Percentiles rank a stretch among this genome's conserved stretches.
These are phyloP conservation scores for Oplegnathus fasciatus DNA, from an alignment of 2,113 vertebrate genomes.

Conservation along the genomic window DNA sequence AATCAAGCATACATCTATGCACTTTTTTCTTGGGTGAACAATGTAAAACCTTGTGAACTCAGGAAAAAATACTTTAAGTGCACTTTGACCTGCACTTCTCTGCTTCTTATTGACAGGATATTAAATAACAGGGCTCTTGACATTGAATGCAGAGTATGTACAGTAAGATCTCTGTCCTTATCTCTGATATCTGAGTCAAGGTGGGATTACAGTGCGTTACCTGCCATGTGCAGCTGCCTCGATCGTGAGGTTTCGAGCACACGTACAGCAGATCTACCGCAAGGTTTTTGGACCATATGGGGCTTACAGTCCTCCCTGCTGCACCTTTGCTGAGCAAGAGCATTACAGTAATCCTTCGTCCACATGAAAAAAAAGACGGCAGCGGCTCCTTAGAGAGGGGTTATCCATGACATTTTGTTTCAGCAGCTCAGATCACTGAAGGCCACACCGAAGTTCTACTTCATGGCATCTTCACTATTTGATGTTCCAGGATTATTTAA, in stretches of 20 bases:
- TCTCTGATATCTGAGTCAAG: constrained; percentile 12
- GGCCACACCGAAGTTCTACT: background rate
- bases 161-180: background rate
- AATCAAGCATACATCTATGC: too few relatives aligned
- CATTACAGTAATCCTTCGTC: constrained; percentile 81
- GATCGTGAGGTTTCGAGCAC: constrained; percentile 36
- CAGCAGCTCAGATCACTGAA: background rate
- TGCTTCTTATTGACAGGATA: background rate
- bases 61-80: background rate
- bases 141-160: background rate
- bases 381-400: constrained; percentile 38
- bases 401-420: constrained; percentile 33
- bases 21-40: too few relatives aligned
- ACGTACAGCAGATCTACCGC: constrained; percentile 39
- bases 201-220: constrained; percentile 40
- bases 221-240: constrained; percentile 48
- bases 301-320: constrained; percentile 68
- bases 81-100: background rate
- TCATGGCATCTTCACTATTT: background rate
- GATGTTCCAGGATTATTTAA: background rate
- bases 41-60: background rate
- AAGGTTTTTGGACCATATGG: constrained; percentile 78
- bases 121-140: background rate
- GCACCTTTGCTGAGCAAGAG: constrained; percentile 74
- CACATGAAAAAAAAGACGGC: constrained; percentile 65